Evolutionary conservation across 2,113 vertebrate genomes (phyloP).

Genomic region (Tauraco erythrolophus): DNA sequence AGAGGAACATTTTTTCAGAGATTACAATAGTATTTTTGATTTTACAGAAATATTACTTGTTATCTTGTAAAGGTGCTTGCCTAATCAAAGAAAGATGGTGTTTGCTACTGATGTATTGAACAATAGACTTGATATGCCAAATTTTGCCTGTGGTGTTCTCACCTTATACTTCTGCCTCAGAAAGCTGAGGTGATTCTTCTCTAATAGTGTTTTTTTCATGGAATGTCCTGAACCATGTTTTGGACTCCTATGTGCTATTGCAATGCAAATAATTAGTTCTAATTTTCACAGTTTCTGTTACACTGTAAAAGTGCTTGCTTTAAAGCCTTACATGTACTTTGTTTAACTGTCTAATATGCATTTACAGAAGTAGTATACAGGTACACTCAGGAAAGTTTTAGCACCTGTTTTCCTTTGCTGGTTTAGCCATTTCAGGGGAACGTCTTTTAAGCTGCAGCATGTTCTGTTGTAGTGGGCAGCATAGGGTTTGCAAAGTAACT

Average conservation of each 20-base stretch:
- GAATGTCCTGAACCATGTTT: not conserved
- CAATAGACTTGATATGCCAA: not conserved
- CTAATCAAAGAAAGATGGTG: not conserved
- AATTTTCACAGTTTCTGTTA: not conserved
- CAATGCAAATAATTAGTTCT: not conserved
- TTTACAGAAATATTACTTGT: no score
- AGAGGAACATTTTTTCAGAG: not conserved
- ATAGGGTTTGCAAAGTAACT: fast-evolving
- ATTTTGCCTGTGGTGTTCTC: not conserved
- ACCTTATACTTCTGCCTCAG: not conserved
- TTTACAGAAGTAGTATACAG: not conserved
- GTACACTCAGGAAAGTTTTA: no score
- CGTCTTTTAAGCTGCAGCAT: fast-evolving
- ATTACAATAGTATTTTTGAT: not conserved
- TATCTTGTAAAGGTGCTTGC: not conserved
- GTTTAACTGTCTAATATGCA: fast-evolving
- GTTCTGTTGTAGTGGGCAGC: not conserved
- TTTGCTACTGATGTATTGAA: not conserved
- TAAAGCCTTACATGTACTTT: not conserved
- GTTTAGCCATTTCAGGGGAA: not conserved
- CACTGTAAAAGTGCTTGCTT: not conserved
- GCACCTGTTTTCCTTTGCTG: not conserved
- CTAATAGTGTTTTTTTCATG: not conserved
- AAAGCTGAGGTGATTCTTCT: not conserved
- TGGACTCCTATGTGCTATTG: not conserved